A percentile compares a stretch with the other conserved stretches of the same genome.
These are phyloP conservation scores for Asteroscopus sphinx DNA, from an alignment of 2,888 invertebrate species.

Conservation along the genomic window DNA sequence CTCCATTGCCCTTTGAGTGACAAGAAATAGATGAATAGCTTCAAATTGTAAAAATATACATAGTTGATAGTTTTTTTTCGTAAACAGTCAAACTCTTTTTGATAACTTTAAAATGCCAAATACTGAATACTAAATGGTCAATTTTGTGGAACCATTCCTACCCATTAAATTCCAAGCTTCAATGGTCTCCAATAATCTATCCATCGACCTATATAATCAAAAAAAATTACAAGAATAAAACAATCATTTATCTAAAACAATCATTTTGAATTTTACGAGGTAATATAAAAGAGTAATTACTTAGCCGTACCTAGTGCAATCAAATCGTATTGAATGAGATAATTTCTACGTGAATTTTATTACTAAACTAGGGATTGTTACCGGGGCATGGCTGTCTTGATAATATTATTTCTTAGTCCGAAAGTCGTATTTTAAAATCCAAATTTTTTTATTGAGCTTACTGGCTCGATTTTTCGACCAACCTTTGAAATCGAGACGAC, in stretches of 20 bases:
- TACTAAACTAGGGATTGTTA: not conserved
- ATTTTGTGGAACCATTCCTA: not conserved
- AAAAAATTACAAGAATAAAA: constrained; percentile 38
- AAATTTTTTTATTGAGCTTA: too few relatives aligned
- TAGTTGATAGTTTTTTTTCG: too few relatives aligned
- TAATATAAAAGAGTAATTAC: constrained; percentile 47
- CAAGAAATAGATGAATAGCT: too few relatives aligned
- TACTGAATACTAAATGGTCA: not conserved
- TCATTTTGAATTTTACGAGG: constrained; percentile 48
- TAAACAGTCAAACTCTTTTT: too few relatives aligned
- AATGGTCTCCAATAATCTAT: constrained; percentile 11
- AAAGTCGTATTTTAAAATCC: too few relatives aligned
- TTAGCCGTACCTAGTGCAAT: constrained; percentile 30
- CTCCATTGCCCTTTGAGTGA: too few relatives aligned
- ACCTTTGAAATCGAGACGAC: too few relatives aligned
- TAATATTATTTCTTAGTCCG: too few relatives aligned
- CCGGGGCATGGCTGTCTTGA: not conserved
- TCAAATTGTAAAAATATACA: too few relatives aligned
- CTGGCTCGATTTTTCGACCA: too few relatives aligned
- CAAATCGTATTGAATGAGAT: constrained; percentile 44
- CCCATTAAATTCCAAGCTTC: constrained; percentile 3
- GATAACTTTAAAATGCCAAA: too few relatives aligned
- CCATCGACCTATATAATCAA: constrained; percentile 10
- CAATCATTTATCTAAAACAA: constrained; percentile 37
- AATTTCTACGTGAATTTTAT: constrained; percentile 44